Evolutionary conservation across 2,797 vertebrate species (phyloP).

Genomic region (Clarias pachynema): DNA sequence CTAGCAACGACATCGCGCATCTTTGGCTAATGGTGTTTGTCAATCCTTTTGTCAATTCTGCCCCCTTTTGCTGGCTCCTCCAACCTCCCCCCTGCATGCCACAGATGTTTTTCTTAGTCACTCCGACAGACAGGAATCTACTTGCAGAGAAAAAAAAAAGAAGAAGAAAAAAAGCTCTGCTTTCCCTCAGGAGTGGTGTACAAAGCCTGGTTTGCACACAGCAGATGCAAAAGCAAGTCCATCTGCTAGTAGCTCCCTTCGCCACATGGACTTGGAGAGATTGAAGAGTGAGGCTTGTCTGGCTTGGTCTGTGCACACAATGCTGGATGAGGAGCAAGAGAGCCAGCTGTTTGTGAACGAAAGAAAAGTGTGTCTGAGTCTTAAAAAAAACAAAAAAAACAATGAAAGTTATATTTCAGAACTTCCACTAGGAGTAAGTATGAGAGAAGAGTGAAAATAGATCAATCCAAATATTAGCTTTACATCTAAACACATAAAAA

Average conservation of each 20-base stretch:
- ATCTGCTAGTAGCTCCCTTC: constrained; percentile 96
- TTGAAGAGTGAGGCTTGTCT: constrained; percentile 85
- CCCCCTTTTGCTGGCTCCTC: constrained; percentile 29
- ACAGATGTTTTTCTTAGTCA: constrained; percentile 99
- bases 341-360: constrained; percentile 74
- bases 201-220: constrained; percentile 97
- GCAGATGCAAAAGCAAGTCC: constrained; percentile 98
- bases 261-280: constrained; percentile 94
- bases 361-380: constrained; percentile 41
- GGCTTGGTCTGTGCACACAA: constrained; percentile 78
- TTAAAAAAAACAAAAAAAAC: not conserved
- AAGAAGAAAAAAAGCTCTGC: constrained; percentile 80
- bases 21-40: constrained; percentile 95
- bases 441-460: not conserved
- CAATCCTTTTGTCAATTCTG: constrained; percentile 89
- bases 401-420: not conserved
- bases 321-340: constrained; percentile 79
- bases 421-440: not conserved
- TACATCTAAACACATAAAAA: constrained; percentile 26
- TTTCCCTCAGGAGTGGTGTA: constrained; percentile 97
- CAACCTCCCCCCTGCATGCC: constrained; percentile 86
- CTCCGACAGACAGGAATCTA: constrained; percentile 99
- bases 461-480: constrained; percentile 17
- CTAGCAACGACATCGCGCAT: constrained; percentile 90
- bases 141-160: constrained; percentile 85